These are phyloP conservation scores for Progne subis DNA, from an alignment of 2,113 vertebrate genomes.

Conservation along the genomic window DNA sequence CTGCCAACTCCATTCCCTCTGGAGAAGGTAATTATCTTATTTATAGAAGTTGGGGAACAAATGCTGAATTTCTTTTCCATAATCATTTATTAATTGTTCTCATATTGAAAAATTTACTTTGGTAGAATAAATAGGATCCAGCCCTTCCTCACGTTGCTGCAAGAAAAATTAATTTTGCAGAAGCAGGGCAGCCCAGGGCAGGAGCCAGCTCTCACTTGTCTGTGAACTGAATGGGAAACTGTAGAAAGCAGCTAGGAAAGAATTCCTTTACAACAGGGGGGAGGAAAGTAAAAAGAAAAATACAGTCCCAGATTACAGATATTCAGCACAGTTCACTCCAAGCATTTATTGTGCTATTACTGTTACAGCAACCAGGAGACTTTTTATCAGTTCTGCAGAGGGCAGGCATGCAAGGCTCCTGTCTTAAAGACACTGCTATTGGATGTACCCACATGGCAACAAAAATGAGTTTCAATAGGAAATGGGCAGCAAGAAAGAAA, in stretches of 20 bases:
- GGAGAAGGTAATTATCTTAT: conserved; percentile 30
- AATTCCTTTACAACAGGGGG: accelerated
- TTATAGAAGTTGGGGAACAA: not conserved
- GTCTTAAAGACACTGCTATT: not conserved
- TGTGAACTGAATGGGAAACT: not conserved
- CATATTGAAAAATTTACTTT: conserved; percentile 26
- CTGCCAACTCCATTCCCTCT: not conserved
- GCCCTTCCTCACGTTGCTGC: not conserved
- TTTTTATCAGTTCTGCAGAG: not conserved
- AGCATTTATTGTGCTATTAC: not conserved
- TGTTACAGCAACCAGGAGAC: not conserved
- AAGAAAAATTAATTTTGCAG: not conserved
- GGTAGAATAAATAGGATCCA: conserved; percentile 18
- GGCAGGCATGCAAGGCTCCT: accelerated
- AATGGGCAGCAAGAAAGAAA: not conserved
- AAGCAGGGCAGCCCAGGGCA: not conserved
- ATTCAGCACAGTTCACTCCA: not conserved
- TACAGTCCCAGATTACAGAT: not conserved
- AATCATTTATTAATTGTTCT: conserved; percentile 45
- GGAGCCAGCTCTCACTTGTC: not conserved
- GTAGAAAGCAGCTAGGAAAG: not conserved
- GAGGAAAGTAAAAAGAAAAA: too few species aligned
- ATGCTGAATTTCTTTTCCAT: not conserved
- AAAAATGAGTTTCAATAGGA: not conserved
- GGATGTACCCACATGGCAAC: not conserved